phyloP scores from a whole-genome alignment of 2,888 invertebrate species.

The Labia minor region DNA sequence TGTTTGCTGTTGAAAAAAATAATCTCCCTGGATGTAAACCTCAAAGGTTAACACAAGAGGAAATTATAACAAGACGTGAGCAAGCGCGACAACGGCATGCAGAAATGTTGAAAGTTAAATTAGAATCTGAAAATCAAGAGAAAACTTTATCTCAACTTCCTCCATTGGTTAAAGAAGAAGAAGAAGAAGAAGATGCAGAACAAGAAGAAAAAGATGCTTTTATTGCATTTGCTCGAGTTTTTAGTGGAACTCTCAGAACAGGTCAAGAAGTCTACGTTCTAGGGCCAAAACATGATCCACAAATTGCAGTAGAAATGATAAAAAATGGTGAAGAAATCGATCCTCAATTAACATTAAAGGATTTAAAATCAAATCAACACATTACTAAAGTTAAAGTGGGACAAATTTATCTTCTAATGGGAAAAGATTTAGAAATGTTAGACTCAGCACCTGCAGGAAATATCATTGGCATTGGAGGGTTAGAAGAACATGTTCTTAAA shows the following conservation, averaged over 20 bases:
- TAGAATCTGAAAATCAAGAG: constrained; percentile 14
- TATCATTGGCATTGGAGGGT: constrained; percentile 76
- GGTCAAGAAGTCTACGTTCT: constrained; percentile 74
- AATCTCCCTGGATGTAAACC: constrained; percentile 68
- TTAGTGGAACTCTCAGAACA: constrained; percentile 68
- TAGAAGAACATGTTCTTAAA: constrained; percentile 75
- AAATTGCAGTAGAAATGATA: constrained; percentile 28
- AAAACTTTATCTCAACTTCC: constrained; percentile 14
- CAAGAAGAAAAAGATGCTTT: constrained; percentile 49
- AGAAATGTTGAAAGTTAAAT: constrained; percentile 37
- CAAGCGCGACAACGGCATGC: constrained; percentile 54
- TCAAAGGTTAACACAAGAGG: constrained; percentile 62
- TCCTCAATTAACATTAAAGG: constrained; percentile 42
- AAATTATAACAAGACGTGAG: constrained; percentile 57
- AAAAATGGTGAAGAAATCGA: constrained; percentile 29
- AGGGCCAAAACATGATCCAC: constrained; percentile 80
- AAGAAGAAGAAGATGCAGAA: constrained; percentile 32
- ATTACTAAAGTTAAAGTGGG: constrained; percentile 54
- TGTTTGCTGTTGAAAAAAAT: constrained; percentile 71
- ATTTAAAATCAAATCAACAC: constrained; percentile 51
- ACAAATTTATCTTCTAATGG: constrained; percentile 83
- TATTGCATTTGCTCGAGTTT: constrained; percentile 86
- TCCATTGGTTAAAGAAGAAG: constrained; percentile 25
- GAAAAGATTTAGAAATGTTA: constrained; percentile 72
- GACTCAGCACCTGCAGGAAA: constrained; percentile 80